Conservation (phyloP, 2,888 invertebrate species). For the Psococerastis gibbosa region DNA sequence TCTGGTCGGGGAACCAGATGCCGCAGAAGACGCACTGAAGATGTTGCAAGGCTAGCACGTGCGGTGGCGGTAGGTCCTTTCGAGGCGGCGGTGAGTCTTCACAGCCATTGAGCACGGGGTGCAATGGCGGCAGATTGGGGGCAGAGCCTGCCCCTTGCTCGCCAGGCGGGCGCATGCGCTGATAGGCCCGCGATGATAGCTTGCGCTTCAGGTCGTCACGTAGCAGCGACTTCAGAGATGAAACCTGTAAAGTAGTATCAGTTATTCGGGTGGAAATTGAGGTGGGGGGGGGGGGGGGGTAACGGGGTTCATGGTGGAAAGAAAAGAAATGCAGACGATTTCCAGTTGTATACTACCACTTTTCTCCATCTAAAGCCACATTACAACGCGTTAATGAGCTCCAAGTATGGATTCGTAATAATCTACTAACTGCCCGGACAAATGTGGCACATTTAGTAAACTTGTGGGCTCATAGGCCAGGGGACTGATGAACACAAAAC, state of each 20-base stretch:
- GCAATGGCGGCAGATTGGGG: neutral
- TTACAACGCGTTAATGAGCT: too few relatives aligned
- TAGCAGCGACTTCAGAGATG: constrained; percentile 65
- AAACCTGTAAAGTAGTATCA: constrained; percentile 29
- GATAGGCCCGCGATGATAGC: constrained; percentile 5
- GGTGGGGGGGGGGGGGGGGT: too few relatives aligned
- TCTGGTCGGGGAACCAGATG: constrained; percentile 88
- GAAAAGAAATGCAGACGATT: too few relatives aligned
- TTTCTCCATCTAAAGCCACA: too few relatives aligned
- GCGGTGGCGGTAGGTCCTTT: constrained; percentile 3
- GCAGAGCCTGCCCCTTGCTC: neutral
- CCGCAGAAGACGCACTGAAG: constrained; percentile 81
- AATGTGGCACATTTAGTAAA: too few relatives aligned
- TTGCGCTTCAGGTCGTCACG: constrained; percentile 60
- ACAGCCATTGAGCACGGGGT: neutral
- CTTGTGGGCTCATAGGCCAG: too few relatives aligned
- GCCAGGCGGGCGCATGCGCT: neutral
- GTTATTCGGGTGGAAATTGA: constrained; percentile 8
- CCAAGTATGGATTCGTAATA: too few relatives aligned
- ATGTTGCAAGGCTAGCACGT: constrained; percentile 8
- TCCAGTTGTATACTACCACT: too few relatives aligned
- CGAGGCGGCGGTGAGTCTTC: constrained; percentile 2
- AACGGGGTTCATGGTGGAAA: too few relatives aligned
- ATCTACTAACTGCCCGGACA: too few relatives aligned
- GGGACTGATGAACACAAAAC: too few relatives aligned